phyloP scores from a whole-genome alignment of 2,797 vertebrate genomes.

The Picus viridis region DNA sequence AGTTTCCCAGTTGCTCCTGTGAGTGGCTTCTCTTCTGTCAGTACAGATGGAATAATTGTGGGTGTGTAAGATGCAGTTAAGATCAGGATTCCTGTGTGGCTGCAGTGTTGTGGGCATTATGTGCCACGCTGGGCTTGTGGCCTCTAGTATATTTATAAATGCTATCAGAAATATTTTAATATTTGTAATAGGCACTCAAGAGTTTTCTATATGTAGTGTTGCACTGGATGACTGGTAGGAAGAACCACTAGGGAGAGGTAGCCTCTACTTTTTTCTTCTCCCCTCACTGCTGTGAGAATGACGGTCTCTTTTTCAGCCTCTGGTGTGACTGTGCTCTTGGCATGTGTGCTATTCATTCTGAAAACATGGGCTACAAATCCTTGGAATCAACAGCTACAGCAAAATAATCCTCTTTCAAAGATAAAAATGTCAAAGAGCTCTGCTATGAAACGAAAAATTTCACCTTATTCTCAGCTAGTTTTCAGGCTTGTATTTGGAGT shows the following conservation, averaged over 20 bases:
- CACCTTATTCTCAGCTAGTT: neutral
- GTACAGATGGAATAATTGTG: neutral
- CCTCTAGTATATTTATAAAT: neutral
- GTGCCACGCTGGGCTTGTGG: neutral
- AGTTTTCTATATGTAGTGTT: neutral
- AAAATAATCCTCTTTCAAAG: neutral
- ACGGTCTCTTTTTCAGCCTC: neutral
- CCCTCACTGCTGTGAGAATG: neutral
- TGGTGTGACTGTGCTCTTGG: neutral
- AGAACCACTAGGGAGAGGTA: neutral
- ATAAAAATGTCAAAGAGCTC: neutral
- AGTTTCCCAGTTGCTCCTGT: neutral
- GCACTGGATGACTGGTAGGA: neutral
- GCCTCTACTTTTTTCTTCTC: neutral
- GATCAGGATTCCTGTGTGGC: neutral
- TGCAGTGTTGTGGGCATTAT: neutral
- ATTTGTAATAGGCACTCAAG: neutral
- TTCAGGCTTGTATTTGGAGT: constrained; percentile 16
- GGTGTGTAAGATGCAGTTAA: neutral
- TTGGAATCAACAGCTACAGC: neutral
- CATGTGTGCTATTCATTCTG: neutral
- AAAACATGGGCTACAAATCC: neutral
- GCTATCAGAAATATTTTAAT: neutral
- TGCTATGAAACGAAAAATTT: neutral
- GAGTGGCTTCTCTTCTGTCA: neutral